These are phyloP conservation scores for Torymus tubicola DNA, from an alignment of 2,888 invertebrate species.

Conservation along the genomic window DNA sequence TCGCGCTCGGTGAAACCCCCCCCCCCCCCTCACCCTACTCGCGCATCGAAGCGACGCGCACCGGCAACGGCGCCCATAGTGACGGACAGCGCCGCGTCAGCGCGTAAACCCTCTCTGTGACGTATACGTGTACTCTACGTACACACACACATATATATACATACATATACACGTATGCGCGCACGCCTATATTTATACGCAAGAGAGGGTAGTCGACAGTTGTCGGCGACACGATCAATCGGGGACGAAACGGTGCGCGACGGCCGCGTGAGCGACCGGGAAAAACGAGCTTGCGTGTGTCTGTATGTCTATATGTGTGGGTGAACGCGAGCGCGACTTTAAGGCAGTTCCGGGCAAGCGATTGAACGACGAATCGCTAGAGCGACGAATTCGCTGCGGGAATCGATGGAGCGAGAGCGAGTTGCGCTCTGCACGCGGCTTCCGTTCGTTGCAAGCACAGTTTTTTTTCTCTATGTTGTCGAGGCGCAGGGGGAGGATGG, in stretches of 20 bases:
- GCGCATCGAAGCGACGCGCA: slow-evolving; percentile 21
- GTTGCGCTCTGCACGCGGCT: too few relatives aligned
- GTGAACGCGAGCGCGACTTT: slow-evolving; percentile 26
- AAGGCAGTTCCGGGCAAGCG: slow-evolving; percentile 40
- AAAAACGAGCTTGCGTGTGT: too few relatives aligned
- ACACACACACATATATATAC: neutral
- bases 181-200: too few relatives aligned
- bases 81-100: slow-evolving; percentile 67
- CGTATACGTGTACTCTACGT: slow-evolving; percentile 24
- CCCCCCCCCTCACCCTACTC: slow-evolving; percentile 15
- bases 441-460: too few relatives aligned
- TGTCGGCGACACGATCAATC: slow-evolving; percentile 56
- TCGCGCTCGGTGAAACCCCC: slow-evolving; percentile 61
- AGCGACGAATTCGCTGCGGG: neutral
- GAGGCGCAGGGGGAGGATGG: too few relatives aligned
- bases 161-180: too few relatives aligned
- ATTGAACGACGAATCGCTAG: too few relatives aligned
- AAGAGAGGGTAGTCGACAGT: slow-evolving; percentile 31
- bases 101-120: slow-evolving; percentile 65
- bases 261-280: neutral
- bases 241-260: slow-evolving; percentile 43
- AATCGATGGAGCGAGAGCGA: slow-evolving; percentile 30
- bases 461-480: too few relatives aligned
- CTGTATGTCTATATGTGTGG: neutral
- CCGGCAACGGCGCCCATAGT: slow-evolving; percentile 61